phyloP scores from a whole-genome alignment of 2,888 invertebrate species.

The Drosophila nigritarsus region DNA sequence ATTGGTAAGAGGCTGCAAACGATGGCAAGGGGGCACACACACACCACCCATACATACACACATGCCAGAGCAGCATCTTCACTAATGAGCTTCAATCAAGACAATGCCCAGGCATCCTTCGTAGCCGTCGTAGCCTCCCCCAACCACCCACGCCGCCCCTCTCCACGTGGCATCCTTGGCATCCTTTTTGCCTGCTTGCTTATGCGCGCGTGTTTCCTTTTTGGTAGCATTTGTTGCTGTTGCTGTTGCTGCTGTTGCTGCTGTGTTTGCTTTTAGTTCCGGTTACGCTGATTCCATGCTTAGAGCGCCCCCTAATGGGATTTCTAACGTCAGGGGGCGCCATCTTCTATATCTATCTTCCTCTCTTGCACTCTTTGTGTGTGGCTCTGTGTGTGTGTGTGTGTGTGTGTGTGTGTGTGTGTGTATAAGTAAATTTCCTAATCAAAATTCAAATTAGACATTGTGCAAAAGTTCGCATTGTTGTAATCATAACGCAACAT shows the following conservation, averaged over 20 bases:
- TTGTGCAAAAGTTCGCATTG: constrained; percentile 77
- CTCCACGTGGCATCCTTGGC: constrained; percentile 27
- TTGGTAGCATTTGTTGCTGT: constrained; percentile 1
- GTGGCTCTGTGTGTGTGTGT: constrained; percentile 33
- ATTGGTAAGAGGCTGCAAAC: constrained; percentile 53
- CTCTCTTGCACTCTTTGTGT: constrained; percentile 16
- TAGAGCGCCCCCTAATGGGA: constrained; percentile 79
- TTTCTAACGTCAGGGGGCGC: constrained; percentile 61
- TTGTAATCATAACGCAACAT: constrained; percentile 78
- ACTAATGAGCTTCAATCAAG: constrained; percentile 78
- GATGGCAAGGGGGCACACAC: constrained; percentile 1
- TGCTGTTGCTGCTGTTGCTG: constrained; percentile 5
- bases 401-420: constrained; percentile 47
- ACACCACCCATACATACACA: constrained; percentile 23
- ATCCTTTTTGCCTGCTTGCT: constrained; percentile 70
- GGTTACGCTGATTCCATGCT: constrained; percentile 79
- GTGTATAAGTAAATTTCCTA: constrained; percentile 83
- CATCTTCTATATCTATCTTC: constrained; percentile 57
- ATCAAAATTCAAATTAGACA: constrained; percentile 85
- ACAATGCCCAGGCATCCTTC: constrained; percentile 69
- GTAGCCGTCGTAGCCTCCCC: constrained; percentile 1
- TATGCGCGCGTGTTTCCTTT: constrained; percentile 76
- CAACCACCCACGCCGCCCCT: neutral
- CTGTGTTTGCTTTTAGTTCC: constrained; percentile 75
- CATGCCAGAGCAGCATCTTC: constrained; percentile 32